Percentiles rank a stretch among this genome's conserved stretches.
Evolutionary conservation across 2,113 vertebrate genomes (phyloP).

Genomic region (Tamias sibiricus): DNA sequence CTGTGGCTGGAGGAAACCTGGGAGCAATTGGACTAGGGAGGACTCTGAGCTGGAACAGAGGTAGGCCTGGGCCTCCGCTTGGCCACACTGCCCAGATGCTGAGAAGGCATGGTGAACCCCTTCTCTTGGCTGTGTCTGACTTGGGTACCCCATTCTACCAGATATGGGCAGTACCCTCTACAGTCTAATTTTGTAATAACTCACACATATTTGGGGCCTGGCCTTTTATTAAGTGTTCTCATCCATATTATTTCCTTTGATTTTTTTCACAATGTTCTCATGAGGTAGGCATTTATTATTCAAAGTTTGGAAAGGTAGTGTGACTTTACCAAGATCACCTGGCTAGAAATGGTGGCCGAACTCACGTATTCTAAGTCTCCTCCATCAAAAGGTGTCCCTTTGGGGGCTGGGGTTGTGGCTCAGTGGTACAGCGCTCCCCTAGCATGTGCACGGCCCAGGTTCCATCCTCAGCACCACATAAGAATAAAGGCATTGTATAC

Average conservation of each 20-base stretch:
- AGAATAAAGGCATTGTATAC: too few relatives aligned
- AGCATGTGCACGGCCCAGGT: too few relatives aligned
- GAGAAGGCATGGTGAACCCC: background rate
- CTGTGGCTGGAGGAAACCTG: slow-evolving; percentile 46
- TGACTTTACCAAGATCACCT: slow-evolving; percentile 29
- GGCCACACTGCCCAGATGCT: background rate
- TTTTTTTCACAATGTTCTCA: background rate
- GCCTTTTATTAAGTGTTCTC: slow-evolving; percentile 8
- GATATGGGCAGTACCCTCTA: background rate
- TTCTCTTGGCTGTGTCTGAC: background rate
- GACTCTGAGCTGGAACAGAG: background rate
- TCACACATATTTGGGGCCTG: background rate
- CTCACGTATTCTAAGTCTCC: background rate
- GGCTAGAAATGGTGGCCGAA: slow-evolving; percentile 53
- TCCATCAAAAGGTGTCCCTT: background rate
- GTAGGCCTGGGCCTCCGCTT: background rate
- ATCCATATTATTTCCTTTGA: background rate
- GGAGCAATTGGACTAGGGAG: background rate
- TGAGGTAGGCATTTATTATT: background rate
- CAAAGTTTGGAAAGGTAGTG: background rate
- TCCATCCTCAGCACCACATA: too few relatives aligned
- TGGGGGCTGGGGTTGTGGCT: too few relatives aligned
- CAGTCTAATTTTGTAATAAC: background rate
- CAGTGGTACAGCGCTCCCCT: too few relatives aligned
- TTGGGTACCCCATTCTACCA: background rate